Base-by-base conservation (phyloP, 1,140 invertebrate genomes). In the Bombus fervidus region DNA sequence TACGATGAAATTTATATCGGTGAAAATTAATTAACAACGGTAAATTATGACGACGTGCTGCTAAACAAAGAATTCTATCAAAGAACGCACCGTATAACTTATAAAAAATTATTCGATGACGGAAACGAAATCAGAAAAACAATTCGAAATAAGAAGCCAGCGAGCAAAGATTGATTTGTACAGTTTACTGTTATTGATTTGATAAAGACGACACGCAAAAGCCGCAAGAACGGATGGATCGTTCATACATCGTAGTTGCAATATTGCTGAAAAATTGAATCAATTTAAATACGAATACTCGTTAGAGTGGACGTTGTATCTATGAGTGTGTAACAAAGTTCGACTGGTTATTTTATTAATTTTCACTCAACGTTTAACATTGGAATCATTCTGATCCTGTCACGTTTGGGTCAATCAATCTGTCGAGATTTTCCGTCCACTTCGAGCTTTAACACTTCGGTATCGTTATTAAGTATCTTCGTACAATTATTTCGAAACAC, bases 341-440 rank as follows among this genome's bases (percentile, higher is more conserved):
- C 31, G 5, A n/a, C 66, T 81, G 47, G 66, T 72, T 81, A 41
- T 53, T 71, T 81, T 69, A 72, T 81, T 81, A 72, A 81, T 71
- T 71, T 71, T 43, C 28, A 39, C 41, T 53, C 37, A 71, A 25
- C 34, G 15, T n/a, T 22, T 43, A 37, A 43, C 64, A 81, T 81
- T 72, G 43, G 43, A 57, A 31, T 81, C 76, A 78, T 80, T 80
- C 78, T 2, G 78, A 71, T 53, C 22, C 66, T 39, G 78, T 81
- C 78, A 71, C 78, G 64, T 80, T 69, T 69, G 13, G 34, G 43
- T 80, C 78, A 47, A 80, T 69, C 64, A 43, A 53, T 34, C 34
- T 18, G 18, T 37, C 25, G 3, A 53, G 34, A 57, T 47, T 81
- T 81, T 47, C 47, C 43, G 31, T 28, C 41, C 64, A 22, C 18